A percentile compares a stretch with the other conserved stretches of the same genome.
Conservation (phyloP, 2,797 vertebrate genomes). For the Psittacula derbiana region DNA sequence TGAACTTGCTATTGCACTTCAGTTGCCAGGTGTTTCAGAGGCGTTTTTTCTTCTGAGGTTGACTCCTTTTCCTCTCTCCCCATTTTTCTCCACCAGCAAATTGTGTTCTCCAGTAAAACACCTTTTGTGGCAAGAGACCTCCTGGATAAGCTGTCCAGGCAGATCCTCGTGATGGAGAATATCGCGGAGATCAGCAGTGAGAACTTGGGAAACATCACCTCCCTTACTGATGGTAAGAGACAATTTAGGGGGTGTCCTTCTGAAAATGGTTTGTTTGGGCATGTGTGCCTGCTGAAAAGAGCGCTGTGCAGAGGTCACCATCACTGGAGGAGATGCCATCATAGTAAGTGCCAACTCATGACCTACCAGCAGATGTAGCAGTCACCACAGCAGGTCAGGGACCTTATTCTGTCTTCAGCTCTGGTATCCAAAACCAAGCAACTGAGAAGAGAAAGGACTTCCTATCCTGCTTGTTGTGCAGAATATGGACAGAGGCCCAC, state of each 20-base stretch:
- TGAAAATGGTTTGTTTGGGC: background rate
- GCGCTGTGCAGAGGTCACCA: background rate
- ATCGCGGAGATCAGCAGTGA: constrained; percentile 88
- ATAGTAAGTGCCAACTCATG: background rate
- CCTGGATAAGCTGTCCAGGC: constrained; percentile 87
- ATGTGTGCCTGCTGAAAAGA: background rate
- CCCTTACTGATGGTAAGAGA: constrained; percentile 85
- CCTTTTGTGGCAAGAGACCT: constrained; percentile 81
- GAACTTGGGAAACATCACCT: constrained; percentile 80
- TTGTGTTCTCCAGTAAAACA: constrained; percentile 82
- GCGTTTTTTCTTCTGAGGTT: background rate
- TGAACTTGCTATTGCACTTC: background rate
- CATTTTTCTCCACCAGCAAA: constrained; percentile 73
- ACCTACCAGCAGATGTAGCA: background rate
- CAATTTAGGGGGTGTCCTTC: background rate
- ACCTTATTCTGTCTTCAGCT: background rate
- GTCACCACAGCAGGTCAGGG: background rate
- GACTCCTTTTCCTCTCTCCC: background rate
- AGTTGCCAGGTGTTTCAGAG: background rate
- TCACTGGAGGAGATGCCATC: background rate
- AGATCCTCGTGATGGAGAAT: constrained; percentile 87
- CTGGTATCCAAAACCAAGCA: background rate
- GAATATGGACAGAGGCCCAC: background rate
- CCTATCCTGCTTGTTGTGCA: background rate
- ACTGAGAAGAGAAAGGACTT: background rate